Evolutionary conservation across 2,113 vertebrate species (phyloP).

Genomic region (Ctenomys sociabilis): DNA sequence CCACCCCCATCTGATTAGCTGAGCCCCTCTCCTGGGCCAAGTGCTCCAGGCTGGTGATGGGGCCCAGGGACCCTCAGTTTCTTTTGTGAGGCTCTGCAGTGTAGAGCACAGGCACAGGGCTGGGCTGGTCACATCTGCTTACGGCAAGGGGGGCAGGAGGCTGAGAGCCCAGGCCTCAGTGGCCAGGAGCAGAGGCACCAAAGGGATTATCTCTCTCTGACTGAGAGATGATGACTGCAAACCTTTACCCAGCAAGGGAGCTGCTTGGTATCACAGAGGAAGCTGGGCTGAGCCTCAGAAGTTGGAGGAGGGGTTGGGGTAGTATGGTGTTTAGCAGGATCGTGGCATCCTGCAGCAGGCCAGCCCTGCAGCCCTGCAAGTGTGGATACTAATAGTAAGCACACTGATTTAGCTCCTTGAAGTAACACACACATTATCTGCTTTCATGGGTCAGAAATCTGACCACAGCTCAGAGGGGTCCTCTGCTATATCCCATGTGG

Average conservation of each 20-base stretch:
- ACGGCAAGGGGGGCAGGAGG: not conserved
- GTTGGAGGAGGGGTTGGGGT: not conserved
- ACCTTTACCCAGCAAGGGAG: not conserved
- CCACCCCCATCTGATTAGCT: not conserved
- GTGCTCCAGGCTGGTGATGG: not conserved
- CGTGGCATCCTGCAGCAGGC: not conserved
- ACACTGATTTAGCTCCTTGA: not conserved
- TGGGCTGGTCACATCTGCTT: not conserved
- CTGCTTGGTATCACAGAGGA: not conserved
- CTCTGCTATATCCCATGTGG: not conserved
- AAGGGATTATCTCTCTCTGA: no score
- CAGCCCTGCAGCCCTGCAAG: not conserved
- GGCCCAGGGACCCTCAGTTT: not conserved
- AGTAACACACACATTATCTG: not conserved
- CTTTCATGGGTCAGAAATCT: not conserved
- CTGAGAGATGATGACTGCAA: no score
- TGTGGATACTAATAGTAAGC: not conserved
- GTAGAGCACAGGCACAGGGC: not conserved
- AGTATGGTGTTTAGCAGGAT: not conserved
- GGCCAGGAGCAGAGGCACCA: not conserved
- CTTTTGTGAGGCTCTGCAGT: not conserved
- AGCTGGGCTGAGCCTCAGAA: not conserved
- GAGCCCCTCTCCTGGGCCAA: not conserved
- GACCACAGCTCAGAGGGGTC: not conserved
- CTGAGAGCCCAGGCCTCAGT: not conserved